Conservation (phyloP, 2,888 invertebrate genomes). For the Saturnia pavonia region DNA sequence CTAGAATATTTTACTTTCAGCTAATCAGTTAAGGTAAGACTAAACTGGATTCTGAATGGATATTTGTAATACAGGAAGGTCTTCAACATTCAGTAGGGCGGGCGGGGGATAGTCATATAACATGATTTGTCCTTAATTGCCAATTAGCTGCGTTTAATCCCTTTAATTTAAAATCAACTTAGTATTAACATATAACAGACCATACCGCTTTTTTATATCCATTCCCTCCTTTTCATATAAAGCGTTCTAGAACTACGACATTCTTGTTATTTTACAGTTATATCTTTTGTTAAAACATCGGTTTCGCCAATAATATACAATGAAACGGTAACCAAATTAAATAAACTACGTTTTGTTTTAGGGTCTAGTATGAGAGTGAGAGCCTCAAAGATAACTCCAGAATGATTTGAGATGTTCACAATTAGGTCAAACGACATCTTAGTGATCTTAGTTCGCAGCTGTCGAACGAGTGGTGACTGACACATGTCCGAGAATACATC, state of each 20-base stretch:
- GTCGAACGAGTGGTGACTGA: slow-evolving; percentile 64
- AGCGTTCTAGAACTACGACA: background rate
- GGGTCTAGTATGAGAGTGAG: background rate
- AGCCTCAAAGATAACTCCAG: slow-evolving; percentile 25
- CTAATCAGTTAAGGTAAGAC: background rate
- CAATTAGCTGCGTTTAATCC: background rate
- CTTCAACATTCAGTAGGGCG: background rate
- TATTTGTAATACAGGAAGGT: background rate
- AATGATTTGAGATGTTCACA: slow-evolving; percentile 39
- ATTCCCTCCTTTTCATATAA: background rate
- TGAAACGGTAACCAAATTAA: background rate
- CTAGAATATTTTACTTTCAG: background rate
- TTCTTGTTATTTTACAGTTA: background rate
- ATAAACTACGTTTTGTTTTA: background rate
- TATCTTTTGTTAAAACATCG: background rate
- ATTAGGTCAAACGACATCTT: slow-evolving; percentile 58
- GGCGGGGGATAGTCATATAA: background rate
- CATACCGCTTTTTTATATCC: background rate
- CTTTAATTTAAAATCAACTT: background rate
- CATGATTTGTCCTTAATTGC: background rate
- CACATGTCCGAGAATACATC: slow-evolving; percentile 68
- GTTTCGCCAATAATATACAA: background rate
- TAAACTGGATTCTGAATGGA: background rate
- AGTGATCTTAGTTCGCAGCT: slow-evolving; percentile 59
- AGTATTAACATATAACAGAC: background rate